These are phyloP conservation scores for Scrobipalpa atriplicella DNA, from an alignment of 2,888 invertebrate genomes.

Conservation along the genomic window DNA sequence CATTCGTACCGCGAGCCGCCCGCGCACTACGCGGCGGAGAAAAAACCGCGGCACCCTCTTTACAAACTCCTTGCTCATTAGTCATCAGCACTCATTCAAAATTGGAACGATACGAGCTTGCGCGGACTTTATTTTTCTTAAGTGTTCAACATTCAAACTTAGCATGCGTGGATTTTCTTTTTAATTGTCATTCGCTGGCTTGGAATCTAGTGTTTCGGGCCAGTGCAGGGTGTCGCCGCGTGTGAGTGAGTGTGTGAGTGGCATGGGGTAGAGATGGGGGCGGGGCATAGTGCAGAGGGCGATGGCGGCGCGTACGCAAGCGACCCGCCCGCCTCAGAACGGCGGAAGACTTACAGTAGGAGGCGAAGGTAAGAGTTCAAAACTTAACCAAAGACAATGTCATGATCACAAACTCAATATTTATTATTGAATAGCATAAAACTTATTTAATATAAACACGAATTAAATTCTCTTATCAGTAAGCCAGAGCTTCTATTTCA, in stretches of 20 bases:
- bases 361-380: slow-evolving; percentile 69
- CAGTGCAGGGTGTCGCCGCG: slow-evolving; percentile 64
- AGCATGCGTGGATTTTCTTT: slow-evolving; percentile 35
- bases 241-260: slow-evolving; percentile 75
- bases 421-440: not conserved
- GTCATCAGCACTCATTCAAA: not conserved
- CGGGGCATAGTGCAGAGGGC: slow-evolving; percentile 79
- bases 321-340: slow-evolving; percentile 75
- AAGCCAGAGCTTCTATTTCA: not conserved
- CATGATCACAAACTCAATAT: not conserved
- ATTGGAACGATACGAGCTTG: slow-evolving; percentile 3
- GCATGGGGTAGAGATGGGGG: slow-evolving; percentile 78
- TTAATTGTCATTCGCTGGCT: slow-evolving; percentile 35
- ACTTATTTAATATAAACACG: too few relatives aligned
- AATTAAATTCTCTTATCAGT: too few relatives aligned
- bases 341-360: slow-evolving; percentile 66
- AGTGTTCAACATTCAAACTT: slow-evolving; percentile 22
- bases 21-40: slow-evolving; percentile 63
- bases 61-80: slow-evolving; percentile 18
- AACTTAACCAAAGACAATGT: not conserved
- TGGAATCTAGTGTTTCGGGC: slow-evolving; percentile 9
- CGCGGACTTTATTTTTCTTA: not conserved
- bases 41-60: slow-evolving; percentile 62
- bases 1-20: slow-evolving; percentile 72
- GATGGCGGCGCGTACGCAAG: slow-evolving; percentile 75